These are phyloP conservation scores for Strix uralensis DNA, from an alignment of 2,113 vertebrate species.

Conservation along the genomic window DNA sequence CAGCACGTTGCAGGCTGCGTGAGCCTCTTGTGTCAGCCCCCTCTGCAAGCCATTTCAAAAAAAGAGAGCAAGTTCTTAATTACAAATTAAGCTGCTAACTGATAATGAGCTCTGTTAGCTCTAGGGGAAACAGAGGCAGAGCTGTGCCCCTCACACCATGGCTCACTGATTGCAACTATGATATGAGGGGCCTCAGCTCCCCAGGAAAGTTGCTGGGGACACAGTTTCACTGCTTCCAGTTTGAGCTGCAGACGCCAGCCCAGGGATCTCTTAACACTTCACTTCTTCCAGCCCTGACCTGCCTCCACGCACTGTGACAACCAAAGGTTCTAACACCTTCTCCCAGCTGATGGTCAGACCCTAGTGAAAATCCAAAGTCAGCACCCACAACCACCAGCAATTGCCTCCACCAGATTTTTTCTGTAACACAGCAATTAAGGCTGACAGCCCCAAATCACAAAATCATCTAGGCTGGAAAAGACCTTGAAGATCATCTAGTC, in stretches of 20 bases:
- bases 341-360: not conserved
- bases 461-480: too few species aligned
- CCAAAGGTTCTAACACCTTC: not conserved
- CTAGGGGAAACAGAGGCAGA: not conserved
- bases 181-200: not conserved
- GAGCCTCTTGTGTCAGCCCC: not conserved
- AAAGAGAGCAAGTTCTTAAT: not conserved
- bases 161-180: not conserved
- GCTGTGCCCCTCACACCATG: not conserved
- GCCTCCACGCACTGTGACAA: not conserved
- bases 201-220: not conserved
- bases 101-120: not conserved
- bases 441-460: not conserved
- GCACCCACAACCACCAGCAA: not conserved
- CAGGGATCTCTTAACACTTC: not conserved
- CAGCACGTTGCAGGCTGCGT: fast-evolving
- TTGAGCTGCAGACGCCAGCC: fast-evolving
- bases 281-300: not conserved
- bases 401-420: not conserved
- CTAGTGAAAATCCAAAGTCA: not conserved
- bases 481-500: too few species aligned
- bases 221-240: not conserved
- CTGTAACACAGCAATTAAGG: not conserved
- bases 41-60: not conserved
- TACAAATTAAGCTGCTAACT: conserved; percentile 25